These are phyloP conservation scores for Datnioides undecimradiatus DNA, from an alignment of 2,113 vertebrate genomes.

Conservation along the genomic window DNA sequence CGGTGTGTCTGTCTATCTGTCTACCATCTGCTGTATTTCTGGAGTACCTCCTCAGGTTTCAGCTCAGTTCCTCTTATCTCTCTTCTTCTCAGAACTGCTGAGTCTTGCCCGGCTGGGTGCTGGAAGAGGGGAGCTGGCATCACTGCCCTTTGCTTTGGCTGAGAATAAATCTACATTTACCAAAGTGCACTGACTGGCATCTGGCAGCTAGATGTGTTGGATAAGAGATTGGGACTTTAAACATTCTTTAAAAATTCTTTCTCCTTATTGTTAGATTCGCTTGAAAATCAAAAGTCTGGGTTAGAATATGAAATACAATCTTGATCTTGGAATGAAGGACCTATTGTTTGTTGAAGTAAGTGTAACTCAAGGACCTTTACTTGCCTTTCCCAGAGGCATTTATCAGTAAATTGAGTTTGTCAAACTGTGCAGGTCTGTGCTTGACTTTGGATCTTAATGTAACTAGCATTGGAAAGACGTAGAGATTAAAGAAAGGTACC, in stretches of 20 bases:
- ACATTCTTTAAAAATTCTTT: background rate
- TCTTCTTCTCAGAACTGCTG: conserved; percentile 32
- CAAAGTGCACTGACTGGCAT: background rate
- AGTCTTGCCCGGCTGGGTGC: conserved; percentile 18
- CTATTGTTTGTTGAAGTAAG: no score
- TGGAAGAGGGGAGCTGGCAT: conserved; percentile 8
- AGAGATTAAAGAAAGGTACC: no score
- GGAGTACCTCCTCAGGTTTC: conserved; percentile 61
- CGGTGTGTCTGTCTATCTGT: conserved; percentile 7
- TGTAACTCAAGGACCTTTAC: no score
- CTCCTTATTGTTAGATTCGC: no score
- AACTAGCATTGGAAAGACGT: no score
- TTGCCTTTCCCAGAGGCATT: no score
- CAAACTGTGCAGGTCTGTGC: no score
- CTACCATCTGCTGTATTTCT: conserved; percentile 51
- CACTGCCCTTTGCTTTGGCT: conserved; percentile 27
- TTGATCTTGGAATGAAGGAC: no score
- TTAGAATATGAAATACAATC: no score
- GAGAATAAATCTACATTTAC: conserved; percentile 23
- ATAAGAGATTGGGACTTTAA: background rate
- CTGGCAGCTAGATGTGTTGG: conserved; percentile 1
- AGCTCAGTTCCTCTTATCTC: conserved; percentile 37
- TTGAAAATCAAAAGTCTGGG: no score
- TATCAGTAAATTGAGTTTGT: no score
- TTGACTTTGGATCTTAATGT: no score